Conservation (phyloP, 2,797 vertebrate genomes). For the Muraenolepis orangiensis region DNA sequence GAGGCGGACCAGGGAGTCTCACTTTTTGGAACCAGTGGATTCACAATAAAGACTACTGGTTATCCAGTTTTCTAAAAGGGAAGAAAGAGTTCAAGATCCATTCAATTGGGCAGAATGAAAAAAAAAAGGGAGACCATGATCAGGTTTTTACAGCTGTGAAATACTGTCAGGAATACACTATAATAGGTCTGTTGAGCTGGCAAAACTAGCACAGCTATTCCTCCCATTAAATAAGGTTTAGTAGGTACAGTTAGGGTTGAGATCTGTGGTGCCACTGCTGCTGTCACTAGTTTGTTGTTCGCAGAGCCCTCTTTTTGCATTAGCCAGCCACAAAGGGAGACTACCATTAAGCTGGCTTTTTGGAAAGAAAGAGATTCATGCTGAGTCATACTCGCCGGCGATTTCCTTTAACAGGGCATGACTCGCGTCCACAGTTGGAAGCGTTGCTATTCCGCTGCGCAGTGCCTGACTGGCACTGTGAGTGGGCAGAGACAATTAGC, state of each 20-base stretch:
- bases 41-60: not conserved
- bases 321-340: not conserved
- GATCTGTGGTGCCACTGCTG: not conserved
- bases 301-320: not conserved
- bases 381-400: not conserved
- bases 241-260: not conserved
- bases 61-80: not conserved
- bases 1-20: not conserved
- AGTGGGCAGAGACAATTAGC: constrained; percentile 44
- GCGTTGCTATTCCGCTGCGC: constrained; percentile 37
- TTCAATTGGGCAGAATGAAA: not conserved
- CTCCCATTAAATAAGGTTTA: no score
- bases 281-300: not conserved
- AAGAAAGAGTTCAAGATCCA: not conserved
- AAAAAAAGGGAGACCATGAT: not conserved
- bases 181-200: not conserved
- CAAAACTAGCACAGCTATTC: no score
- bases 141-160: not conserved
- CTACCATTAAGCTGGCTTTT: not conserved
- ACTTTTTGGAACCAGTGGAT: not conserved
- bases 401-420: not conserved
- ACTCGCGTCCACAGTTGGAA: constrained; percentile 29
- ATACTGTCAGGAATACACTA: not conserved
- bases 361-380: not conserved
- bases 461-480: constrained; percentile 57